Conservation (phyloP, 23 tunicate genomes). For the Ascidia mentula region DNA sequence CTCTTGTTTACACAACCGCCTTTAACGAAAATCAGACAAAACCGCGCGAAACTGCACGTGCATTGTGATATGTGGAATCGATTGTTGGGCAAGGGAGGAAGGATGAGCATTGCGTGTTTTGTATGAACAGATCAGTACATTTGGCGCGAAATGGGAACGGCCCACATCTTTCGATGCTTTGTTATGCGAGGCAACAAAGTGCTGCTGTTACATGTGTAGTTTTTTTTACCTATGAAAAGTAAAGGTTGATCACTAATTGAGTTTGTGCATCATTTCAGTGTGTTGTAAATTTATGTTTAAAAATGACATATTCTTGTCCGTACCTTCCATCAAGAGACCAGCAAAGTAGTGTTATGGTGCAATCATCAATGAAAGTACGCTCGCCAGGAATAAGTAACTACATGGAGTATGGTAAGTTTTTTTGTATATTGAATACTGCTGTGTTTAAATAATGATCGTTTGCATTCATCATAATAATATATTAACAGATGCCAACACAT, state of each 20-base stretch:
- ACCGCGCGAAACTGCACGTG: slow-evolving; percentile 13
- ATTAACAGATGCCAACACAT: slow-evolving; percentile 10
- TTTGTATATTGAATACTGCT: background rate
- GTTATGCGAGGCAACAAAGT: background rate
- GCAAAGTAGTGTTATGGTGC: slow-evolving; percentile 28
- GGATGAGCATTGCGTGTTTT: background rate
- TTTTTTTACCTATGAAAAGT: too few species aligned
- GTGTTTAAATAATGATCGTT: too few species aligned
- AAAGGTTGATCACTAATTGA: background rate
- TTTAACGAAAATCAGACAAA: background rate
- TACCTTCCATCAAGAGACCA: slow-evolving; percentile 32
- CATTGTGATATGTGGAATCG: background rate
- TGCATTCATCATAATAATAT: background rate
- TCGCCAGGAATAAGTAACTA: slow-evolving; percentile 12
- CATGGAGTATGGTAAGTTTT: slow-evolving; percentile 26
- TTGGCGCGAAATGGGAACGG: slow-evolving; percentile 1
- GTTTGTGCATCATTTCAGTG: background rate
- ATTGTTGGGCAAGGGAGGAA: background rate
- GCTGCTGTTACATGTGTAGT: background rate
- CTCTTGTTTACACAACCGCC: slow-evolving; percentile 1
- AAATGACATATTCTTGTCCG: slow-evolving; percentile 38
- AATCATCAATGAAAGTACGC: slow-evolving; percentile 28
- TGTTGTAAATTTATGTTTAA: background rate
- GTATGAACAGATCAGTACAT: background rate
- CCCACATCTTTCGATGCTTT: background rate